These are phyloP conservation scores for Zaprionus lineosus DNA, from an alignment of 2,888 invertebrate genomes.

Conservation along the genomic window DNA sequence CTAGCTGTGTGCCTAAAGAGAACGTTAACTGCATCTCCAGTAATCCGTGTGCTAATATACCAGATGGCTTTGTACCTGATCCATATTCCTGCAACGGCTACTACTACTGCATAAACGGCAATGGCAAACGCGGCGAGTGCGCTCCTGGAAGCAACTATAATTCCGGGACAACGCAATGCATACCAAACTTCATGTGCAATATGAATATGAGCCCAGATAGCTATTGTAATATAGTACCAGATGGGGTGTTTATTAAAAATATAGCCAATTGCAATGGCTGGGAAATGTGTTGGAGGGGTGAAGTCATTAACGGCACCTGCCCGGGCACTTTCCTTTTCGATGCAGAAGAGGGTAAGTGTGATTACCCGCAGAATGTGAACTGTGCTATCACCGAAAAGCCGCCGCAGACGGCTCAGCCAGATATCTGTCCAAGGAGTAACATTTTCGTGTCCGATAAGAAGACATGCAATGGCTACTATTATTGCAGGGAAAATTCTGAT, in stretches of 20 bases:
- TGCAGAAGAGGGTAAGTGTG: conserved; percentile 58
- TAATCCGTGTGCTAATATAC: conserved; percentile 62
- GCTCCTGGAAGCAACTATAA: conserved; percentile 65
- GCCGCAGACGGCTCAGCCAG: conserved; percentile 34
- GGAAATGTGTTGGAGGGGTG: conserved; percentile 64
- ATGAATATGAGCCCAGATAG: conserved; percentile 64
- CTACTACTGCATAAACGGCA: conserved; percentile 73
- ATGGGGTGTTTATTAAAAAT: conserved; percentile 71
- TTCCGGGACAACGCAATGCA: conserved; percentile 63
- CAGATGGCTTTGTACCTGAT: conserved; percentile 71
- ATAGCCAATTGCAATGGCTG: conserved; percentile 61
- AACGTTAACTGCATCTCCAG: conserved; percentile 70
- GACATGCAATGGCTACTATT: conserved; percentile 77
- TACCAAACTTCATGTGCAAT: conserved; percentile 62
- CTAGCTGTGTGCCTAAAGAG: conserved; percentile 53
- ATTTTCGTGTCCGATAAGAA: conserved; percentile 69
- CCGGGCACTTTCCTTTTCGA: conserved; percentile 69
- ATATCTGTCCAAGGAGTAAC: conserved; percentile 55
- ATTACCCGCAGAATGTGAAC: conserved; percentile 58
- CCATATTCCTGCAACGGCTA: conserved; percentile 76
- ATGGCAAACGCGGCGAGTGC: conserved; percentile 62
- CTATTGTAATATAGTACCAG: conserved; percentile 76
- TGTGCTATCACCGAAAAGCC: conserved; percentile 45
- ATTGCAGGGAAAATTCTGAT: conserved; percentile 45
- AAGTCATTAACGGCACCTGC: conserved; percentile 62